Conservation (phyloP, 92 coral and sea anemone genomes). For the Paragorgia papillata region DNA sequence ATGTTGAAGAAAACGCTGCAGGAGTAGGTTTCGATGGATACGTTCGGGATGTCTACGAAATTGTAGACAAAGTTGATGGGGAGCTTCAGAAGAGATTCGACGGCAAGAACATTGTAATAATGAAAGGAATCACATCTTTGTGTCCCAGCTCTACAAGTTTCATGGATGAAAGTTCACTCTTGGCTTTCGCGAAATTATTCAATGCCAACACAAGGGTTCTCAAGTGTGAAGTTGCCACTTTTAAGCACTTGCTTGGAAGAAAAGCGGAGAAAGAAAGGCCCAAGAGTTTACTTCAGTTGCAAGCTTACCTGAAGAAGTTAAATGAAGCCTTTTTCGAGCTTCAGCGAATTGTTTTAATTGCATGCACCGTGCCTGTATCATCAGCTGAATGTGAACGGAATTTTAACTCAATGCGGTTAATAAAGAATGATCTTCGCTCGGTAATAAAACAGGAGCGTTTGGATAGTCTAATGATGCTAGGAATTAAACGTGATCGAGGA, state of each 20-base stretch:
- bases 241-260: slow-evolving; percentile 20
- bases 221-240: slow-evolving; percentile 8
- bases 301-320: neutral
- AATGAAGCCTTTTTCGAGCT: slow-evolving; percentile 23
- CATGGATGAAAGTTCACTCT: slow-evolving; percentile 3
- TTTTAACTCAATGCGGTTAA: slow-evolving; percentile 14
- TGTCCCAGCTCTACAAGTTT: neutral
- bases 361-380: slow-evolving; percentile 12
- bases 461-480: slow-evolving; percentile 15
- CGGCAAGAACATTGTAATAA: slow-evolving; percentile 9
- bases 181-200: slow-evolving; percentile 12
- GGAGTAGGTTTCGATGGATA: slow-evolving; percentile 22
- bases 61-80: slow-evolving; percentile 11
- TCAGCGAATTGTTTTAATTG: neutral
- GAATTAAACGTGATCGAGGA: slow-evolving; percentile 20
- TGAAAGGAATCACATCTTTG: slow-evolving; percentile 23
- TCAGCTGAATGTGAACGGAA: slow-evolving; percentile 19
- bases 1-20: neutral
- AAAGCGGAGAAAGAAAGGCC: slow-evolving; percentile 4
- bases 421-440: slow-evolving; percentile 13
- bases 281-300: neutral
- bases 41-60: slow-evolving; percentile 24
- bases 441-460: slow-evolving; percentile 28
- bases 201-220: slow-evolving; percentile 5
- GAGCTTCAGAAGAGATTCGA: slow-evolving; percentile 26